Percentiles rank a stretch among this genome's conserved stretches.
Conservation (phyloP, 2,888 invertebrate genomes). For the Xanthia icteritia region DNA sequence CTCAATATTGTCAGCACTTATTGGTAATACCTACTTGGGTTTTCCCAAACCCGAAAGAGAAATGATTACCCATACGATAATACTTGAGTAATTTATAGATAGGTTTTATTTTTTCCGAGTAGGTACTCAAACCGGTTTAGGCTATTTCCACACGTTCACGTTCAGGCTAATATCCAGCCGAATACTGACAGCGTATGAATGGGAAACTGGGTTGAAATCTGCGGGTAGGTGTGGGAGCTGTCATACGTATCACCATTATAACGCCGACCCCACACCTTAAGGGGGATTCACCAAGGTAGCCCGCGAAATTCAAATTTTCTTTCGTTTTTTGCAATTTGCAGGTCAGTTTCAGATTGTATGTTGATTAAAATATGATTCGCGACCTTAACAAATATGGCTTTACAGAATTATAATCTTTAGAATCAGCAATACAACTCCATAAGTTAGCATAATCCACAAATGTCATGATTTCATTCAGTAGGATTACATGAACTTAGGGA, state of each 20-base stretch:
- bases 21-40: slow-evolving; percentile 22
- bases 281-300: too few species aligned
- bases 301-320: too few species aligned
- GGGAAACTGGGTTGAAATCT: background rate
- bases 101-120: background rate
- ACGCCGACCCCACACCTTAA: background rate
- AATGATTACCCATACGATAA: slow-evolving; percentile 22
- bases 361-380: too few species aligned
- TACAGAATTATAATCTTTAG: too few species aligned
- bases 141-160: background rate
- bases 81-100: background rate
- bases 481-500: too few species aligned
- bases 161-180: background rate
- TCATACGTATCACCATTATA: background rate
- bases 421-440: too few species aligned
- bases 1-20: slow-evolving; percentile 43
- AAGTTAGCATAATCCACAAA: too few species aligned
- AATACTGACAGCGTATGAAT: background rate
- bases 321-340: too few species aligned
- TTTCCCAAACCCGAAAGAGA: slow-evolving; percentile 2
- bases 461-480: too few species aligned
- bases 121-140: background rate
- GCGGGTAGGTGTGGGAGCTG: background rate
- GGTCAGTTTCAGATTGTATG: too few species aligned
- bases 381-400: too few species aligned